Base-by-base conservation (phyloP, 2,797 vertebrate species). In the Chaetophractus vellerosus region DNA sequence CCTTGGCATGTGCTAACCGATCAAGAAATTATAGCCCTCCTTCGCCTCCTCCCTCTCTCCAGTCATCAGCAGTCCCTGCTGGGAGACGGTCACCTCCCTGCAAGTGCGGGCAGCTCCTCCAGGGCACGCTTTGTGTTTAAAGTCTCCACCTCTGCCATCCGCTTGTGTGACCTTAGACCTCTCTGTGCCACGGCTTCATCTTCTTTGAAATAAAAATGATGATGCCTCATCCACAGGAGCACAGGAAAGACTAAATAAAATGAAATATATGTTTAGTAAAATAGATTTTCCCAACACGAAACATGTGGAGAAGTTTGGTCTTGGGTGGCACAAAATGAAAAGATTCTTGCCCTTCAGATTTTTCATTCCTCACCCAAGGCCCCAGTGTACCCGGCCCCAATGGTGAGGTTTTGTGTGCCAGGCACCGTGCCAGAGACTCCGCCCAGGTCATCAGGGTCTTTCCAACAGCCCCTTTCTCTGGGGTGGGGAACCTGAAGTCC, bases 381-480 rank as follows among this genome's bases (percentile, higher is more conserved):
- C 4, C 26, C 41, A 55, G 9, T 4, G 21, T 36, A 23, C 79
- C 61, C 48, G 76, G 81, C 21, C 18, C 31, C 5, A 4, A 5
- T 0, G 12, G n/a, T 0, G 0, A 41, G 41, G 12, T 0, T 19
- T n/a, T 4, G 0, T 0, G 12, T n/a, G 18, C 57, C 33, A 12
- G 16, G 33, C 16, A 10, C 14, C 0, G 8, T 33, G 92, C 33
- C 0, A 26, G 21, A 0, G 12, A 10, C 48, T 2, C 33, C 21
- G 16, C 31, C 31, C 28, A 14, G 33, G 9, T 4, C 10, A 0
- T 0, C 3, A 31, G 16, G 19, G 31, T 14, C 71, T 9, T 83
- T 14, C 6, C 55, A 36, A 21, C 6, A 38, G 45, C 24, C 45
- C 31, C 4, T 78, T 23, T 5, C 9, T 2, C 6, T 7, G 26